Base-by-base conservation (phyloP, 2,113 vertebrate species). In the Strix uralensis region DNA sequence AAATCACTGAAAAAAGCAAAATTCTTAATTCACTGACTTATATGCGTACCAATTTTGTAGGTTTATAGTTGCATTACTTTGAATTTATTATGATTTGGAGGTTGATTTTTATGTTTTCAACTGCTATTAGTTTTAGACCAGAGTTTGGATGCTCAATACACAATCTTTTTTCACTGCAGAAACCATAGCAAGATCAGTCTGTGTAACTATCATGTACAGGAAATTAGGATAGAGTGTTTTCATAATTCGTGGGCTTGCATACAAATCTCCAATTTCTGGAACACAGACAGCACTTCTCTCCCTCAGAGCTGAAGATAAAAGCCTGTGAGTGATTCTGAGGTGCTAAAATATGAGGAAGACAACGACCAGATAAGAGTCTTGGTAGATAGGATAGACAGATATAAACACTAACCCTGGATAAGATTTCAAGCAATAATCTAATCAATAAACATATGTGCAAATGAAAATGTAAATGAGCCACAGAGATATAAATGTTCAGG, bases 381-480 rank as follows among this genome's bases (percentile, higher is more conserved):
- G 15, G 73, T 81, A 69, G 88, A n/a, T 42, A 85, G 23, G 34
- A 59, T 16, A 94, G 72, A 74, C 29, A 88, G 32, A 83, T 67
- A 88, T 34, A 83, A 92, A 88, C 78, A 73, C 27, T 89, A 94
- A 91, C 74, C 84, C 62, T 74, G 29, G 80, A 34, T 85, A 91
- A 94, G 17, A 83, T 79, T 94, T 86, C 30, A 88, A 93, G 83
- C 17, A 96, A 89, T 95, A 96, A 92, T 82, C 58, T 87, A 89
- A 94, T 96, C 95, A 95, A 89, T 94, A 92, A 63, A 42, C 73
- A 85, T 77, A 92, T 67, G 88, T 79, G 47, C 74, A 97, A 97
- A 91, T 88, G 71, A 94, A 97, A 98, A 97, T 96, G 81, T 81
- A 97, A 95, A 97, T 83, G 26, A 95, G 63, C 32, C 34, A 65